Conservation (phyloP, 2,113 vertebrate species). For the Lamprologus tigripictilis region DNA sequence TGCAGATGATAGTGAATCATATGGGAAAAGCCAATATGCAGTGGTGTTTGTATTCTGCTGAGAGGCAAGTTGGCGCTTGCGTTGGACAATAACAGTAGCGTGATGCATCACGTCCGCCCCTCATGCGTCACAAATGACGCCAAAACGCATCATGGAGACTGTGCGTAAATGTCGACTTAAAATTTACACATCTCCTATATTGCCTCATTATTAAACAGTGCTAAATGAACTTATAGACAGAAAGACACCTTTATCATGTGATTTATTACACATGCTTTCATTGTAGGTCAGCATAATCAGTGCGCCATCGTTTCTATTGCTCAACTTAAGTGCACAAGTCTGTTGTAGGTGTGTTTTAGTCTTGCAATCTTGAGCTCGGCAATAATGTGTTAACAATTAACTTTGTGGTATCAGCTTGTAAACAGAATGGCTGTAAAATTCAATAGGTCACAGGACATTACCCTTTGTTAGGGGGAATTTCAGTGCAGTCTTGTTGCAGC, state of each 20-base stretch:
- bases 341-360: not conserved
- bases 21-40: not conserved
- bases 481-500: conserved; percentile 4
- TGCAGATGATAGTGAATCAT: conserved; percentile 20
- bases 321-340: not conserved
- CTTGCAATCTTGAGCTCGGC: not conserved
- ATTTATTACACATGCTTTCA: not conserved
- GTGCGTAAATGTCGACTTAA: not conserved
- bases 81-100: not conserved
- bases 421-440: conserved; percentile 56
- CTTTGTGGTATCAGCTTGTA: conserved; percentile 55
- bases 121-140: conserved; percentile 7
- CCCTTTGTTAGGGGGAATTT: conserved; percentile 43
- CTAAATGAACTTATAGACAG: not conserved
- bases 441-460: conserved; percentile 61
- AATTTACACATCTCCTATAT: not conserved
- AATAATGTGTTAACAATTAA: conserved; percentile 64
- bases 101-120: not conserved
- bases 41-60: not conserved
- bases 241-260: not conserved
- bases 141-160: not conserved
- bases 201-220: not conserved
- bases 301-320: conserved; percentile 4
- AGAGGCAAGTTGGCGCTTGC: not conserved
- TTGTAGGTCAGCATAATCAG: conserved; percentile 19